Percentiles rank a stretch among this genome's conserved stretches.
phyloP scores from a whole-genome alignment of 2,797 vertebrate genomes.

The Silurus aristotelis region DNA sequence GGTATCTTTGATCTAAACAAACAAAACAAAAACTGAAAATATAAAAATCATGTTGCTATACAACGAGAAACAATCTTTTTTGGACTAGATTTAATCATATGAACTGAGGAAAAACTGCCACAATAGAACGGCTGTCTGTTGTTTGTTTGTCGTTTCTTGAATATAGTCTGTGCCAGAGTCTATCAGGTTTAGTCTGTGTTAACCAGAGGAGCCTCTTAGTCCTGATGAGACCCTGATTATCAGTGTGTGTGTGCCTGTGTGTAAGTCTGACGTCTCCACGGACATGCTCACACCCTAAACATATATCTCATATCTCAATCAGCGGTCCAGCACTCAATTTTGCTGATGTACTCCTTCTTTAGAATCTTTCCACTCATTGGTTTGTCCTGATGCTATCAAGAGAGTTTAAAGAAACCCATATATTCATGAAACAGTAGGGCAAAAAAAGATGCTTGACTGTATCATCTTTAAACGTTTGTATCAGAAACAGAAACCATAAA shows the following conservation, averaged over 20 bases:
- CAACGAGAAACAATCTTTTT: background rate
- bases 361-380: slow-evolving; percentile 49
- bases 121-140: slow-evolving; percentile 12
- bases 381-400: slow-evolving; percentile 57
- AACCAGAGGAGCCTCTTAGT: slow-evolving; percentile 45
- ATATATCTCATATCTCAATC: slow-evolving; percentile 45
- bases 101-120: slow-evolving; percentile 5
- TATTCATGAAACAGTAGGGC: slow-evolving; percentile 33
- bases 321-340: slow-evolving; percentile 20
- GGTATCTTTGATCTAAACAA: background rate
- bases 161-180: slow-evolving; percentile 21
- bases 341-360: slow-evolving; percentile 46
- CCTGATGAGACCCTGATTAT: slow-evolving; percentile 70
- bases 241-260: slow-evolving; percentile 23
- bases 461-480: slow-evolving; percentile 20
- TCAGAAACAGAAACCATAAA: slow-evolving; percentile 13
- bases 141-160: slow-evolving; percentile 27
- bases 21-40: background rate
- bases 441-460: slow-evolving; percentile 46
- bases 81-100: background rate
- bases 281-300: slow-evolving; percentile 30
- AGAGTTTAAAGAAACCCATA: slow-evolving; percentile 19
- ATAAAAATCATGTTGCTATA: background rate
- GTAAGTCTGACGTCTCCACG: slow-evolving; percentile 65
- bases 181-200: slow-evolving; percentile 34